phyloP scores from a whole-genome alignment of 2,888 invertebrate genomes.

The Polydrusus cervinus region DNA sequence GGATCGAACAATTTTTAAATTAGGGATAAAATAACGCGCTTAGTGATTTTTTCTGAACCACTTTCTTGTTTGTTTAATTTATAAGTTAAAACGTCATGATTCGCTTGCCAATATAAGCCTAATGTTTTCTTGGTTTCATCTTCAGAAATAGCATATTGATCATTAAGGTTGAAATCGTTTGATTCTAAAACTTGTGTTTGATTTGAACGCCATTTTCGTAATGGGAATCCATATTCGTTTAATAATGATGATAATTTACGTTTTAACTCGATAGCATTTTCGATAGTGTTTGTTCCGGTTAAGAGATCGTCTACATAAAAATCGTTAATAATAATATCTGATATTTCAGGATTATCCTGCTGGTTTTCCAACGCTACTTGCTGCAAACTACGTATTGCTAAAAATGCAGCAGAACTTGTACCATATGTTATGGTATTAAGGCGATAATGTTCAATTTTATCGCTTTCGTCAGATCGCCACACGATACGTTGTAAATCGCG shows the following conservation, averaged over 20 bases:
- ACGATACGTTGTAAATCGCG: too few species aligned
- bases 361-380: slow-evolving; percentile 15
- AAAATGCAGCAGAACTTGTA: slow-evolving; percentile 24
- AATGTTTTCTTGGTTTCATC: slow-evolving; percentile 39
- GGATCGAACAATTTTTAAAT: slow-evolving; percentile 49
- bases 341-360: background rate
- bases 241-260: background rate
- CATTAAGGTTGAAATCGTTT: background rate
- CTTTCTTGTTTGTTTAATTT: too few species aligned
- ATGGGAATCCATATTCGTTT: slow-evolving; percentile 29
- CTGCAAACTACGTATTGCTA: slow-evolving; percentile 31
- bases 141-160: slow-evolving; percentile 20
- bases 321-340: slow-evolving; percentile 26
- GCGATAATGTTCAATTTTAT: slow-evolving; percentile 28
- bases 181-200: background rate
- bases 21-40: too few species aligned
- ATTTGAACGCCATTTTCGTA: slow-evolving; percentile 47
- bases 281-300: too few species aligned
- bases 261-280: too few species aligned
- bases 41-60: too few species aligned
- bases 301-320: slow-evolving; percentile 49
- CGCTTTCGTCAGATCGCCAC: background rate
- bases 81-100: slow-evolving; percentile 32
- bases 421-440: slow-evolving; percentile 46
- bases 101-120: slow-evolving; percentile 35